Evolutionary conservation across 2,797 vertebrate species (phyloP), one percentile per base, ranked within the genome.

Genomic region (Siniperca scherzeri): DNA sequence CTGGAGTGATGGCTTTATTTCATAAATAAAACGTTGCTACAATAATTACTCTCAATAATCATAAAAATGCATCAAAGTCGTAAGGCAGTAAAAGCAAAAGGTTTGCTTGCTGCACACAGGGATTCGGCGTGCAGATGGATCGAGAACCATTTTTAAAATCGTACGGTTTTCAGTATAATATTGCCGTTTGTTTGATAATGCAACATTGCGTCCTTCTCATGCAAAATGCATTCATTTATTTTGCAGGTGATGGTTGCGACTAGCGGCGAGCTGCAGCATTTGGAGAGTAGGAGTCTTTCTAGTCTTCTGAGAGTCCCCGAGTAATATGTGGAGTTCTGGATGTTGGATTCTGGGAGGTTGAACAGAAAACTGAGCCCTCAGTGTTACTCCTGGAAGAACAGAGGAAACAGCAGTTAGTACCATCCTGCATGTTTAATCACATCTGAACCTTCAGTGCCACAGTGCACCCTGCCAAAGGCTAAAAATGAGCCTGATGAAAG

Each of bases 1-100:
- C 89, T 91, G 94, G 96, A 94, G 96, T 96, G 94, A 94, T 94
- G 96, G 94, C 95, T 96, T 94, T 95, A 91, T 94, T 95, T 93
- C 44, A 96, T 97, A 97, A 98, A 99, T 97, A 97, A 97, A 96
- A 96, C 55, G 87, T 90, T 94, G 94, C 95, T 95, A 96, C 92
- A 96, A 96, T 97, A 96, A 96, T 92, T 94, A 94, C 88, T 89
- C 81, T 95, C 77, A 69, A 65, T 89, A 78, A 95, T 96, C 92
- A 92, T 96, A 95, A 93, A 96, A 96, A 96, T 93, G 91, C 94
- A 94, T 96, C 93, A 94, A 87, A 91, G 94, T 96, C 94, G 95
- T 96, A 96, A 98, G 97, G 97, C 96, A 96, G 96, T 97, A 89
- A 84, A 92, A 94, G 90, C 87, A 87, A 88, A 87, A 79, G 90